Percentiles rank a stretch among this genome's conserved stretches.
These are phyloP conservation scores for Hippocampus abdominalis DNA, from an alignment of 2,113 vertebrate species.

Conservation along the genomic window DNA sequence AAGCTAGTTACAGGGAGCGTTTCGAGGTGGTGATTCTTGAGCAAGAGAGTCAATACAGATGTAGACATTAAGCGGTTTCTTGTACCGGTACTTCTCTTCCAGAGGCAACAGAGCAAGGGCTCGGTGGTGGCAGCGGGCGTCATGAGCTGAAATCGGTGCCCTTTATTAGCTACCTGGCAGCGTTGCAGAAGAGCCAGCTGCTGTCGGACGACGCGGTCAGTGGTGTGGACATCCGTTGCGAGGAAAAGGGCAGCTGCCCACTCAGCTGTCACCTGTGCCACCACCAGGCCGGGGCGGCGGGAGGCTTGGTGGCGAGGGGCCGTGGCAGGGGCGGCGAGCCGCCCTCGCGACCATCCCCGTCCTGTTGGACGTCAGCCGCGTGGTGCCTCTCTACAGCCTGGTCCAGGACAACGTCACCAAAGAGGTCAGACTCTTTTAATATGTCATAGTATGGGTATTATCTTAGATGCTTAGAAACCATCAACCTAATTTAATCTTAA, in stretches of 20 bases:
- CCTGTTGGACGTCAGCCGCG: conserved; percentile 88
- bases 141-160: conserved; percentile 91
- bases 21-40: conserved; percentile 36
- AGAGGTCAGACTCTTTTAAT: conserved; percentile 76
- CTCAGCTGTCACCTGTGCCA: conserved; percentile 90
- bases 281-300: conserved; percentile 59
- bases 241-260: conserved; percentile 92
- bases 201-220: conserved; percentile 88
- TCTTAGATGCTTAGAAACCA: background rate
- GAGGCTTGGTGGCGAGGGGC: conserved; percentile 37
- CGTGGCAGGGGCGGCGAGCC: conserved; percentile 77
- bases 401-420: conserved; percentile 93
- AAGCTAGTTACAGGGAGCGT: conserved; percentile 40
- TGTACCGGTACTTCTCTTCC: conserved; percentile 9
- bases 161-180: conserved; percentile 94
- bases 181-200: conserved; percentile 89
- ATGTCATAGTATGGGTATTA: background rate
- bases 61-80: conserved; percentile 11
- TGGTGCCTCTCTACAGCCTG: conserved; percentile 88
- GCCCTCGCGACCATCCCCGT: conserved; percentile 85
- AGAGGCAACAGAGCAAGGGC: conserved; percentile 89
- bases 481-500: background rate
- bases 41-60: conserved; percentile 46
- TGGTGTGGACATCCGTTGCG: conserved; percentile 91
- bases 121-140: conserved; percentile 72